Conservation (phyloP, 2,888 invertebrate species). For the Volucella bombylans region DNA sequence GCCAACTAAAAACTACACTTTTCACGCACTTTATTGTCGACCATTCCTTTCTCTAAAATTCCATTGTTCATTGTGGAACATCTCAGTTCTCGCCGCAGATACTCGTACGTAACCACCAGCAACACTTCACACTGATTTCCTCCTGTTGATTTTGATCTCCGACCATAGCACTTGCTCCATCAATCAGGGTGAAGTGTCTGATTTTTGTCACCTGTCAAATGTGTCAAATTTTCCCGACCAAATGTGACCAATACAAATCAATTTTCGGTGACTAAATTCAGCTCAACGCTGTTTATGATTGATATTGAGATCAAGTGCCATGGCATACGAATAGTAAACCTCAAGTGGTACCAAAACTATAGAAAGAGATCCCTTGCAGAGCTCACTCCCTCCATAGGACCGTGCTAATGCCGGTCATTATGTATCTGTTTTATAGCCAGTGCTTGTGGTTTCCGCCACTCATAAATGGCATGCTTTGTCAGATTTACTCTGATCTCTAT, state of each 20-base stretch:
- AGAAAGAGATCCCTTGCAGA: constrained; percentile 5
- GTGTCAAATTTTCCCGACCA: constrained; percentile 47
- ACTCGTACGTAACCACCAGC: constrained; percentile 7
- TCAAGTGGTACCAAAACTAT: constrained; percentile 20
- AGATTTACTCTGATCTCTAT: constrained; percentile 28
- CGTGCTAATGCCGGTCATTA: constrained; percentile 41
- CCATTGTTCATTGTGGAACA: constrained; percentile 1
- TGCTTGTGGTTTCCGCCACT: constrained; percentile 48
- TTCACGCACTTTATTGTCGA: no score
- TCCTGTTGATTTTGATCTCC: constrained; percentile 15
- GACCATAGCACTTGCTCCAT: constrained; percentile 58
- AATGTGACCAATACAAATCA: constrained; percentile 54
- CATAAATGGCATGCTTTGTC: constrained; percentile 41
- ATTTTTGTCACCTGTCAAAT: constrained; percentile 62
- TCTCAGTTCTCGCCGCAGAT: constrained; percentile 17
- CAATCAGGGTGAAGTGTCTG: constrained; percentile 41
- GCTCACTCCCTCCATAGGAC: constrained; percentile 17
- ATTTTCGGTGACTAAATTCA: constrained; percentile 38
- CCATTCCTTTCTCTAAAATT: neutral
- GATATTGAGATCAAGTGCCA: constrained; percentile 12
- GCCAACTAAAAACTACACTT: no score
- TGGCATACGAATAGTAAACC: neutral
- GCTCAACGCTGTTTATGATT: constrained; percentile 22
- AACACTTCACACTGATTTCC: constrained; percentile 25
- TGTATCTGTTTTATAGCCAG: constrained; percentile 14